Base-by-base conservation (phyloP, 2,888 invertebrate genomes). In the Danaus chrysippus region DNA sequence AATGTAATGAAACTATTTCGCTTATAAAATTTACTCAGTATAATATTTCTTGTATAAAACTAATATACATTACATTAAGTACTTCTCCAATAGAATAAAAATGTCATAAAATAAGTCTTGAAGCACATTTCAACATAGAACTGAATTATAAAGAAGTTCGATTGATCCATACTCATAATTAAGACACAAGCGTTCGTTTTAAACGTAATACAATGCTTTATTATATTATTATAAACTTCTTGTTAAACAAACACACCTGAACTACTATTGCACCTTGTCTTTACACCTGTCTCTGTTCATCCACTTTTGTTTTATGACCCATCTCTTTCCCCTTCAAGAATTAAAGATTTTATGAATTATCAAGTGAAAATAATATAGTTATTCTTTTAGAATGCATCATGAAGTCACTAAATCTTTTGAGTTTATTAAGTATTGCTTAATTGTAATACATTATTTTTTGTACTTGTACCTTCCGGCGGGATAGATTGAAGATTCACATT, bases 161-260 rank as follows among this genome's bases (percentile, higher is more conserved):
- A 34, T 34, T 34, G 23, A 34, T 34, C 23, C 23, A 34, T 34
- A 34, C 6, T 34, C 23, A 34, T 15, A n/a, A 46, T 49, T 49
- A 49, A 11, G 17, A 49, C 17, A 49, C 17, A 49, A 49, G 17
- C 17, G 12, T 13, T 46, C 46, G 15, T 55, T 59, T 63, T 67
- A 62, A 46, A 62, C 64, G 58, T 58, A 64, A 58, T 42, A 67
- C 67, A 68, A 67, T 67, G 67, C 73, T 75, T 75, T 80, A 81
- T 82, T 76, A 82, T 80, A 83, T 79, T 77, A 81, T 74, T 71
- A 72, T 71, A 75, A 83, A 81, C 89, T 88, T 87, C 88, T 88
- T 87, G 86, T 84, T 82, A 81, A 86, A 82, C 84, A 88, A 90
- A 90, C 80, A 88, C 88, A 90, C 89, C 90, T 90, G 89, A 91